Conservation (phyloP, 1,140 invertebrate genomes). For the Aethina tumida region DNA sequence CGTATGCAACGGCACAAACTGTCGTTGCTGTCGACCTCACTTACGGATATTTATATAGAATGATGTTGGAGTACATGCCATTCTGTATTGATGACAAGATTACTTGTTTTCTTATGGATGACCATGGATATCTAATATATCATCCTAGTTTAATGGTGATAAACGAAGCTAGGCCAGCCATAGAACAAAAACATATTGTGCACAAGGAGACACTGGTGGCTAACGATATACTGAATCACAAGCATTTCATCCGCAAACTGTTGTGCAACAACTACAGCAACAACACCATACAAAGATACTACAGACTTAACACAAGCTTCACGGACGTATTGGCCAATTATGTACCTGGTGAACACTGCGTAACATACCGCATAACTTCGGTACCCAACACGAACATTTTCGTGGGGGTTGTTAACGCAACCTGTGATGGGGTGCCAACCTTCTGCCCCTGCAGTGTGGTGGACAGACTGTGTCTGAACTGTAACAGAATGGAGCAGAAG, state of each 20-base stretch:
- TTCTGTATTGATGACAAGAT: slow-evolving; percentile 54
- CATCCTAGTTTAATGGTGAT: slow-evolving; percentile 74
- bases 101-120: slow-evolving; percentile 89
- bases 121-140: slow-evolving; percentile 78
- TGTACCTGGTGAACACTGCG: slow-evolving; percentile 79
- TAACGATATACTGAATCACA: slow-evolving; percentile 80
- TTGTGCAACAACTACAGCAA: slow-evolving; percentile 70
- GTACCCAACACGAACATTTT: slow-evolving; percentile 81
- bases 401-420: slow-evolving; percentile 77
- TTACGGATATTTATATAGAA: slow-evolving; percentile 69
- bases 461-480: slow-evolving; percentile 82
- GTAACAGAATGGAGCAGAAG: slow-evolving; percentile 86
- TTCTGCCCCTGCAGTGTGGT: slow-evolving; percentile 91
- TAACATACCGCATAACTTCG: slow-evolving; percentile 76
- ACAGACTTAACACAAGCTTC: slow-evolving; percentile 75
- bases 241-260: slow-evolving; percentile 71
- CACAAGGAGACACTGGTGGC: slow-evolving; percentile 78
- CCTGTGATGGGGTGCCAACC: slow-evolving; percentile 65
- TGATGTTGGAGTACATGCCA: slow-evolving; percentile 55
- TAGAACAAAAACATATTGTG: slow-evolving; percentile 72
- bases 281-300: slow-evolving; percentile 66
- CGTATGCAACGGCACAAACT: slow-evolving; percentile 64
- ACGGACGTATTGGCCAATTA: slow-evolving; percentile 67
- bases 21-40: slow-evolving; percentile 78
- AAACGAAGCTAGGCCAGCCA: slow-evolving; percentile 43